Conservation (phyloP, 2,888 invertebrate genomes). For the Drosophila lutescens region DNA sequence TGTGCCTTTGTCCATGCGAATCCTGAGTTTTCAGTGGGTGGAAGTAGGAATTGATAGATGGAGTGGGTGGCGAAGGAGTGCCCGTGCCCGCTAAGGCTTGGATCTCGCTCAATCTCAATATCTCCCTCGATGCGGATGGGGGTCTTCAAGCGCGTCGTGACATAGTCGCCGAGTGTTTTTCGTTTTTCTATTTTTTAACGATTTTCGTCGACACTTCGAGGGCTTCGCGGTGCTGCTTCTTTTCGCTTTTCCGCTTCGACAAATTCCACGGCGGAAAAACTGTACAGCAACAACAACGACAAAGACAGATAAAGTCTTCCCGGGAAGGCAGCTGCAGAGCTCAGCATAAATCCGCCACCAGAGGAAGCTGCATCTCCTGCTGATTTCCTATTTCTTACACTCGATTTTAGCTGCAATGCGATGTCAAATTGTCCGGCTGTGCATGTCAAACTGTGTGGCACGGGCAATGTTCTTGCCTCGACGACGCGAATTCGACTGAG, state of each 20-base stretch:
- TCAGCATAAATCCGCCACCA: constrained; percentile 19
- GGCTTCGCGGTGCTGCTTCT: constrained; percentile 56
- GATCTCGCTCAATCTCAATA: constrained; percentile 17
- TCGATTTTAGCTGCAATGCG: constrained; percentile 5
- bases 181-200: constrained; percentile 67
- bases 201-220: constrained; percentile 68
- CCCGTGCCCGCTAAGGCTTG: too few relatives aligned
- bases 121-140: constrained; percentile 7
- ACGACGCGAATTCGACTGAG: constrained; percentile 82
- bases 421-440: constrained; percentile 18
- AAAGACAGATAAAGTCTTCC: constrained; percentile 1
- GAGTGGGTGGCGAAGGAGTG: constrained; percentile 4
- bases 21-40: constrained; percentile 48
- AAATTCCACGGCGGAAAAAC: constrained; percentile 47
- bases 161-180: constrained; percentile 63
- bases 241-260: constrained; percentile 47
- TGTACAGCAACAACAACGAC: constrained; percentile 25
- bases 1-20: constrained; percentile 83
- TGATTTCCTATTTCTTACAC: constrained; percentile 1
- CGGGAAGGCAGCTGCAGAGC: constrained; percentile 8
- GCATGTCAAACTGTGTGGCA: constrained; percentile 37
- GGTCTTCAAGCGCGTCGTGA: constrained; percentile 59
- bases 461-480: constrained; percentile 42
- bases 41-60: neutral
- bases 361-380: constrained; percentile 40